Evolutionary conservation across 2,113 vertebrate genomes (phyloP).

Genomic region (Brachypteracias leptosomus): DNA sequence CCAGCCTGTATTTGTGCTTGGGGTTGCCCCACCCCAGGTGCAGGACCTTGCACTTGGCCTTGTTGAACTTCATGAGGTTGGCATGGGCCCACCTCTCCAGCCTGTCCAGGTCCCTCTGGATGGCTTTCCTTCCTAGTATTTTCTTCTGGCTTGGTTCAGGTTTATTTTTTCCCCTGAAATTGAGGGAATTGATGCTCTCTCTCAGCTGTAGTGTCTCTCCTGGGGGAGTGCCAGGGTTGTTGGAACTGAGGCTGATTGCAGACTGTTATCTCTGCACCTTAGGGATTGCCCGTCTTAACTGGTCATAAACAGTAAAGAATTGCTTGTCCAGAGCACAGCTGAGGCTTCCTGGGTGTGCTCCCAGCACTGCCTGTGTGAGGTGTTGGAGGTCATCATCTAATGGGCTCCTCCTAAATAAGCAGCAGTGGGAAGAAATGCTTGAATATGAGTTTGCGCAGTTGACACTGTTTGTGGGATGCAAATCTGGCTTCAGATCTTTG

Average conservation of each 20-base stretch:
- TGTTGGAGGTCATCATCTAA: not conserved
- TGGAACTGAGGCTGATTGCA: not conserved
- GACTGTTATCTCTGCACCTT: not conserved
- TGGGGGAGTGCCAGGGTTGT: not conserved
- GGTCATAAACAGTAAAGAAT: not conserved
- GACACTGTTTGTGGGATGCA: not conserved
- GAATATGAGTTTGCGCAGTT: not conserved
- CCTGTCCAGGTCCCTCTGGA: too few species aligned
- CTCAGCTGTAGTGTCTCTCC: not conserved
- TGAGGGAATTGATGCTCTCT: not conserved
- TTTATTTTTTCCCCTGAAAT: not conserved
- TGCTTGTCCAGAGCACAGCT: not conserved
- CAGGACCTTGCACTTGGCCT: too few species aligned
- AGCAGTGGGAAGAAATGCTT: not conserved
- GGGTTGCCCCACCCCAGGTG: too few species aligned
- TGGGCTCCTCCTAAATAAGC: not conserved
- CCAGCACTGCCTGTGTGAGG: rapidly evolving
- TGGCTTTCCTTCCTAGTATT: not conserved
- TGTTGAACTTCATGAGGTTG: too few species aligned
- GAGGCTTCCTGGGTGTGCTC: not conserved
- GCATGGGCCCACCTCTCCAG: too few species aligned
- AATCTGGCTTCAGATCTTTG: not conserved
- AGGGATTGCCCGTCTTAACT: not conserved
- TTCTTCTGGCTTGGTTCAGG: not conserved
- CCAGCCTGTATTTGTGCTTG: too few species aligned